These are phyloP conservation scores for Chaetodon auriga DNA, from an alignment of 2,113 vertebrate genomes.

Conservation along the genomic window DNA sequence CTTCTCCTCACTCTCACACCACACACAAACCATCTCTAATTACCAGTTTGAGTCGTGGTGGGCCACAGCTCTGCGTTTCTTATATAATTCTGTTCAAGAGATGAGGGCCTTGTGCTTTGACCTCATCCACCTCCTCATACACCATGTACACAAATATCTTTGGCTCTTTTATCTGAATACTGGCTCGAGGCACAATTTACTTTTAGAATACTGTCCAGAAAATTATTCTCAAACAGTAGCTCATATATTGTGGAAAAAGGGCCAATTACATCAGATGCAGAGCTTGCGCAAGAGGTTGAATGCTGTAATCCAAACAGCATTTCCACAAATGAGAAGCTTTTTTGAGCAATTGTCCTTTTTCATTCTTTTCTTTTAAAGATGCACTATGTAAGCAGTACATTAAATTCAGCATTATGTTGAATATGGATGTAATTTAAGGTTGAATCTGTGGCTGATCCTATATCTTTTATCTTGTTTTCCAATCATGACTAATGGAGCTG, in stretches of 20 bases:
- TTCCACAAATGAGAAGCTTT: not conserved
- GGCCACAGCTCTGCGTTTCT: slow-evolving; percentile 51
- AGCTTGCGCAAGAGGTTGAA: not conserved
- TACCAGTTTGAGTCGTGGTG: slow-evolving; percentile 58
- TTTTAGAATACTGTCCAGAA: slow-evolving; percentile 41
- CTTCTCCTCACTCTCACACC: slow-evolving; percentile 22
- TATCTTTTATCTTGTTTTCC: not conserved
- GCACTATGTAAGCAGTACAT: not conserved
- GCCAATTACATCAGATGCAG: slow-evolving; percentile 16
- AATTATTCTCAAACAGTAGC: slow-evolving; percentile 19
- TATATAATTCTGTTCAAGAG: slow-evolving; percentile 67
- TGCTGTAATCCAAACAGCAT: not conserved
- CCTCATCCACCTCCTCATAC: slow-evolving; percentile 66
- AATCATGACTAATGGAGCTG: not conserved
- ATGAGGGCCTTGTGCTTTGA: slow-evolving; percentile 55
- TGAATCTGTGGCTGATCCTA: no score
- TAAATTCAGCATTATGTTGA: not conserved
- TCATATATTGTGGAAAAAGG: not conserved
- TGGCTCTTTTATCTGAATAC: slow-evolving; percentile 46
- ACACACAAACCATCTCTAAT: slow-evolving; percentile 62
- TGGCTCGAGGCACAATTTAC: slow-evolving; percentile 55
- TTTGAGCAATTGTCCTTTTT: not conserved
- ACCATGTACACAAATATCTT: slow-evolving; percentile 59
- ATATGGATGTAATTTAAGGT: not conserved
- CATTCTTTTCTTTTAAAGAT: not conserved